Conservation (phyloP, 1,140 invertebrate genomes). For the Drosophila tropicalis region DNA sequence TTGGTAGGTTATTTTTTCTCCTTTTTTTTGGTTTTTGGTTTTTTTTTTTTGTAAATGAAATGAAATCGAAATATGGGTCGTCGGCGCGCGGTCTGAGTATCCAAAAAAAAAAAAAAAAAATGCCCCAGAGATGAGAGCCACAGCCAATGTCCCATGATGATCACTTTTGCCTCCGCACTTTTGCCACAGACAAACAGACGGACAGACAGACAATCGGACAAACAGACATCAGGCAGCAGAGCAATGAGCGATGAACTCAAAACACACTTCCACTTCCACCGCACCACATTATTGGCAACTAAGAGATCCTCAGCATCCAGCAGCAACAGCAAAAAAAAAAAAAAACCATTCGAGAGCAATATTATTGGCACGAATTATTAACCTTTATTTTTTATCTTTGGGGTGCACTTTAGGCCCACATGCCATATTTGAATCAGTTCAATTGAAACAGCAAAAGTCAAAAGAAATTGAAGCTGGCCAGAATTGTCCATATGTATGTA, state of each 20-base stretch:
- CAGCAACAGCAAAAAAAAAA: slow-evolving; percentile 5
- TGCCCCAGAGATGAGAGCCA: slow-evolving; percentile 25
- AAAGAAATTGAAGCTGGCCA: not conserved
- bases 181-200: not conserved
- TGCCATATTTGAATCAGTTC: slow-evolving; percentile 40
- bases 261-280: slow-evolving; percentile 59
- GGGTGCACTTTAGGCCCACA: slow-evolving; percentile 60
- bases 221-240: slow-evolving; percentile 13
- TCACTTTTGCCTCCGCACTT: slow-evolving; percentile 45
- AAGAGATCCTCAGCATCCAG: slow-evolving; percentile 48
- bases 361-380: slow-evolving; percentile 63
- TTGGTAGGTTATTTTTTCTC: slow-evolving; percentile 41
- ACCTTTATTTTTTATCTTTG: slow-evolving; percentile 48
- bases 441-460: slow-evolving; percentile 26
- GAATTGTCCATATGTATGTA: not conserved
- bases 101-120: slow-evolving; percentile 22
- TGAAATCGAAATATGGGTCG: slow-evolving; percentile 76
- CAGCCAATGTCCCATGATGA: slow-evolving; percentile 56
- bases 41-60: slow-evolving; percentile 63
- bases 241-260: slow-evolving; percentile 53
- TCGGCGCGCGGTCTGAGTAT: slow-evolving; percentile 58
- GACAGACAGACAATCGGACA: not conserved
- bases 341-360: slow-evolving; percentile 46
- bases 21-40: slow-evolving; percentile 44
- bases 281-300: slow-evolving; percentile 37